Percentiles rank a stretch among this genome's conserved stretches.
These are phyloP conservation scores for Ifrita kowaldi DNA, from an alignment of 2,113 vertebrate species.

Conservation along the genomic window DNA sequence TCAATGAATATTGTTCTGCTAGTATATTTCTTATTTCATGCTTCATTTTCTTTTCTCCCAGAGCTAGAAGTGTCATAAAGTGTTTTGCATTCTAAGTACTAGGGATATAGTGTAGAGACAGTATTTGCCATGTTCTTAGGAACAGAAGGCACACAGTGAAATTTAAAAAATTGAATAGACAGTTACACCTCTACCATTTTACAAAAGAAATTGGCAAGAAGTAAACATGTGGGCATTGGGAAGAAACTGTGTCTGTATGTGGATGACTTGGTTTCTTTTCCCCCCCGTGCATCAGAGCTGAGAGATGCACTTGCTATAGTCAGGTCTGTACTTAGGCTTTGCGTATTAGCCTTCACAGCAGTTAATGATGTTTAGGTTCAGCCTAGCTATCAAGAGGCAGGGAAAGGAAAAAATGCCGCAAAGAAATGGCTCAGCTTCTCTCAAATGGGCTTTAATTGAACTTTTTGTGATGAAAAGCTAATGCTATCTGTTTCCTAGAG, in stretches of 20 bases:
- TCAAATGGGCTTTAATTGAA: slow-evolving; percentile 36
- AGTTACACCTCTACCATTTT: neutral
- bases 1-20: slow-evolving; percentile 70
- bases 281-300: neutral
- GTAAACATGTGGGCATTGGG: neutral
- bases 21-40: slow-evolving; percentile 73
- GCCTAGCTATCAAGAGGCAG: neutral
- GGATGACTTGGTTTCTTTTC: neutral
- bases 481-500: slow-evolving; percentile 20
- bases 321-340: neutral
- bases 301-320: neutral
- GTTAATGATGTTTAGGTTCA: neutral
- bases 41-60: slow-evolving; percentile 68
- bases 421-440: neutral
- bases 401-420: neutral
- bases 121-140: slow-evolving; percentile 41
- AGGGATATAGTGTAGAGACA: slow-evolving; percentile 50
- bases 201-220: neutral
- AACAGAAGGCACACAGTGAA: neutral
- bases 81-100: slow-evolving; percentile 62
- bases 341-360: neutral
- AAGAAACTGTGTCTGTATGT: neutral
- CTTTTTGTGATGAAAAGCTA: slow-evolving; percentile 36
- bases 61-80: slow-evolving; percentile 63
- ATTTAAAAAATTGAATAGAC: neutral